phyloP scores from a whole-genome alignment of 2,797 vertebrate species.

The Leuciscus waleckii region DNA sequence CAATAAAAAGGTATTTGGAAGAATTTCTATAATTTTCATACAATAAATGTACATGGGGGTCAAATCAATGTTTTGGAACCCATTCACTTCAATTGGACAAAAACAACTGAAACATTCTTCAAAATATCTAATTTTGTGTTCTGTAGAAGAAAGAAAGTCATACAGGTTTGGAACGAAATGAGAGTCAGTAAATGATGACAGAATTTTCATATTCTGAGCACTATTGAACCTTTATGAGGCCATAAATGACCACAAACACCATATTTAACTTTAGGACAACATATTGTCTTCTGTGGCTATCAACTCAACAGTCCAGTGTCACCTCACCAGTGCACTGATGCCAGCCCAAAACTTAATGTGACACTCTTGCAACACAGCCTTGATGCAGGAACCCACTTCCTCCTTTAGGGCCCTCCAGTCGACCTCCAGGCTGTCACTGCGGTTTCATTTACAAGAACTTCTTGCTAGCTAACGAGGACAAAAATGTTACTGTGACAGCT shows the following conservation, averaged over 20 bases:
- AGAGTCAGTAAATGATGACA: neutral
- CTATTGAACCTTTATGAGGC: neutral
- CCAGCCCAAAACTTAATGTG: constrained; percentile 32
- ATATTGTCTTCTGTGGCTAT: neutral
- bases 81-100: neutral
- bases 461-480: constrained; percentile 76
- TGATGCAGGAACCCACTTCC: constrained; percentile 74
- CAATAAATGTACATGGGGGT: neutral
- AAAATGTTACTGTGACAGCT: constrained; percentile 76
- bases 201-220: neutral
- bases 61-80: neutral
- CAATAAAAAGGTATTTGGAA: neutral
- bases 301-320: constrained; percentile 1
- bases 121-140: neutral
- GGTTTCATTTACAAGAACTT: constrained; percentile 81
- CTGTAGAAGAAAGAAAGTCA: neutral
- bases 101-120: neutral
- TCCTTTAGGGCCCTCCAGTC: constrained; percentile 70
- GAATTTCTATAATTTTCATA: neutral
- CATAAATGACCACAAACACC: constrained; percentile 1
- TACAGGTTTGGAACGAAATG: neutral
- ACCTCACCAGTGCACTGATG: neutral
- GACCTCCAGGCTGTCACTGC: constrained; percentile 64
- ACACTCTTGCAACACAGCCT: constrained; percentile 73
- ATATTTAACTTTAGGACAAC: neutral